Conservation (phyloP, 2,888 invertebrate species). For the Brachycybe producta region DNA sequence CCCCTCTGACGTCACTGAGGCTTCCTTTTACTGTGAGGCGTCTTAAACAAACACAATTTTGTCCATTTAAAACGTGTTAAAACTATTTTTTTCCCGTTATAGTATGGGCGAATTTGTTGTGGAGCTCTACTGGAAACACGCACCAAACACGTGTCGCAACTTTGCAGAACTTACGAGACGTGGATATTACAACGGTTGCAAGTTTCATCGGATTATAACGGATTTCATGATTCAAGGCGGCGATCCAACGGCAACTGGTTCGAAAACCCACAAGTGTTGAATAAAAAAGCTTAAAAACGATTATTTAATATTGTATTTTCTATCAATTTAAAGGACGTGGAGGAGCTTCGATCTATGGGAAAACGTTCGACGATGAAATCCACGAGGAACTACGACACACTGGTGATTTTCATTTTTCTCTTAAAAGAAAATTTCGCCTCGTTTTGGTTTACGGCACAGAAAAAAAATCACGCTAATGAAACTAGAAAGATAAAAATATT, state of each 20-base stretch:
- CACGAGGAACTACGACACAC: conserved; percentile 86
- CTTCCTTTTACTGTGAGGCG: not conserved
- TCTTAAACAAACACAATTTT: not conserved
- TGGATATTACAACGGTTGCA: conserved; percentile 90
- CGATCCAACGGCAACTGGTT: conserved; percentile 87
- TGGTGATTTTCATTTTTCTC: conserved; percentile 39
- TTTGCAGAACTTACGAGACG: conserved; percentile 86
- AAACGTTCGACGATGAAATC: conserved; percentile 89
- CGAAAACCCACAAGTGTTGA: not conserved
- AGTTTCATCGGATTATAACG: conserved; percentile 89
- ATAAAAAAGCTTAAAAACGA: conserved; percentile 4
- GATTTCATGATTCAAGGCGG: conserved; percentile 54
- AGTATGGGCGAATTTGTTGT: conserved; percentile 86
- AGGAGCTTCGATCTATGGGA: conserved; percentile 92
- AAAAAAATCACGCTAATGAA: not conserved
- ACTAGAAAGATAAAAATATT: not conserved
- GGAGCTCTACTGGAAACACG: conserved; percentile 97
- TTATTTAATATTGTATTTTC: not conserved
- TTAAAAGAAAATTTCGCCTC: not conserved
- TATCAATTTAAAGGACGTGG: conserved; percentile 52
- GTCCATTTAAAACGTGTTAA: not conserved
- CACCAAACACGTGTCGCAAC: conserved; percentile 92
- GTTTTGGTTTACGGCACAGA: not conserved
- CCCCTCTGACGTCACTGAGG: not conserved
- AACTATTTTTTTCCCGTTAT: conserved; percentile 22